These are phyloP conservation scores for Bradypodion pumilum DNA, from an alignment of 2,797 vertebrate genomes.

Conservation along the genomic window DNA sequence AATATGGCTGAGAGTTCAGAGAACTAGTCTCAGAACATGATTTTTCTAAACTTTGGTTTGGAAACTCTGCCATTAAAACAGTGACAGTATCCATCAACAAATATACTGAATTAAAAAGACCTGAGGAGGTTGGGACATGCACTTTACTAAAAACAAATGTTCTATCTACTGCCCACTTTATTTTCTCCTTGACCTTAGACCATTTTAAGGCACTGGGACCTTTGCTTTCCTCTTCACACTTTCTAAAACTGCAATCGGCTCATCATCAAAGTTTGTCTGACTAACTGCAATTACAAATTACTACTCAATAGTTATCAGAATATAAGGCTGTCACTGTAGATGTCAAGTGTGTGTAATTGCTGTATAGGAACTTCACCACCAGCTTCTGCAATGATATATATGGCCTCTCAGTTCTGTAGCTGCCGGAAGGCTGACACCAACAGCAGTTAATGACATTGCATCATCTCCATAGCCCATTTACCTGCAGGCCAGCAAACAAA, in stretches of 20 bases:
- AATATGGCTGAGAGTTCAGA: no score
- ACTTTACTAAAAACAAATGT: not conserved
- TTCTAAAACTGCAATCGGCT: accelerated
- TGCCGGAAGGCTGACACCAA: constrained; percentile 84
- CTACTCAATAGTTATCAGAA: constrained; percentile 36
- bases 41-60: no score
- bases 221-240: not conserved
- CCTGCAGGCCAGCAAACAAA: constrained; percentile 75
- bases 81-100: not conserved
- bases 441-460: constrained; percentile 79
- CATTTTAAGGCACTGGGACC: not conserved
- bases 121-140: not conserved
- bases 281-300: constrained; percentile 58
- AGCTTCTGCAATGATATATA: constrained; percentile 76
- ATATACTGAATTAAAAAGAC: not conserved
- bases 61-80: not conserved
- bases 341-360: constrained; percentile 59
- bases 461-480: constrained; percentile 74
- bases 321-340: constrained; percentile 42
- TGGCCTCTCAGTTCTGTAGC: constrained; percentile 77
- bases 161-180: no score
- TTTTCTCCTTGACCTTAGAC: not conserved
- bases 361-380: constrained; percentile 40
- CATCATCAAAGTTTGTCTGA: constrained; percentile 1
- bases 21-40: no score